A percentile compares a stretch with the other conserved stretches of the same genome.
Conservation (phyloP, 2,888 invertebrate genomes). For the Drosophila incognita region DNA sequence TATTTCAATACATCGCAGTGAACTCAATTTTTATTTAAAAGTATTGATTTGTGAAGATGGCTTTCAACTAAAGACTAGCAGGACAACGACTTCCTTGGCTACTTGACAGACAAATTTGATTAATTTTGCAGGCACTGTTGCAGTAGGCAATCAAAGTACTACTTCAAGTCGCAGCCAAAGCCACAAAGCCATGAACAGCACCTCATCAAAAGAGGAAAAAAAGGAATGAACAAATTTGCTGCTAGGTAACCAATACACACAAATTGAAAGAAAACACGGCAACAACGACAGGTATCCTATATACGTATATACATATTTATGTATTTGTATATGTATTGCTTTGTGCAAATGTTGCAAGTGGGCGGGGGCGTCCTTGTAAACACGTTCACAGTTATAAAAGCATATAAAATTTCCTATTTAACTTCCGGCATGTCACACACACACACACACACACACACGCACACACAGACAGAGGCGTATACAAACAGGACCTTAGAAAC, state of each 20-base stretch:
- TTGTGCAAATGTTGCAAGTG: conserved; percentile 13
- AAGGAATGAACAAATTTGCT: conserved; percentile 59
- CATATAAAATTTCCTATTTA: conserved; percentile 80
- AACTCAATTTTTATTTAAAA: not conserved
- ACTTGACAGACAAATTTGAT: conserved; percentile 48
- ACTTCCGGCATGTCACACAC: conserved; percentile 71
- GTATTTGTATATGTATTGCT: not conserved
- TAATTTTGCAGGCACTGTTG: conserved; percentile 29
- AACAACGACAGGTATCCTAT: conserved; percentile 1
- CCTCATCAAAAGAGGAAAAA: conserved; percentile 64
- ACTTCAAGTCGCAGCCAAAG: conserved; percentile 42
- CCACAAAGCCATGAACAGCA: conserved; percentile 59
- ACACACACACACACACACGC: conserved; percentile 4
- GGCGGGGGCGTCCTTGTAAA: conserved; percentile 61
- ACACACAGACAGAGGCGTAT: conserved; percentile 1
- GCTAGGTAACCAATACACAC: conserved; percentile 53
- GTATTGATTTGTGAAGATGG: not conserved
- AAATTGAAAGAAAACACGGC: conserved; percentile 1
- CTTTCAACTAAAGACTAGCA: not conserved
- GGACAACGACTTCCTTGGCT: not conserved
- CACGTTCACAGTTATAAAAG: conserved; percentile 80
- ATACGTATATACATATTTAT: not conserved
- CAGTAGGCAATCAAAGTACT: conserved; percentile 17
- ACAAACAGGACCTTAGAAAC: conserved; percentile 21
- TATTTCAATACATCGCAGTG: not conserved